Base-by-base conservation (phyloP, 2,888 invertebrate genomes). In the Aplocera efformata region DNA sequence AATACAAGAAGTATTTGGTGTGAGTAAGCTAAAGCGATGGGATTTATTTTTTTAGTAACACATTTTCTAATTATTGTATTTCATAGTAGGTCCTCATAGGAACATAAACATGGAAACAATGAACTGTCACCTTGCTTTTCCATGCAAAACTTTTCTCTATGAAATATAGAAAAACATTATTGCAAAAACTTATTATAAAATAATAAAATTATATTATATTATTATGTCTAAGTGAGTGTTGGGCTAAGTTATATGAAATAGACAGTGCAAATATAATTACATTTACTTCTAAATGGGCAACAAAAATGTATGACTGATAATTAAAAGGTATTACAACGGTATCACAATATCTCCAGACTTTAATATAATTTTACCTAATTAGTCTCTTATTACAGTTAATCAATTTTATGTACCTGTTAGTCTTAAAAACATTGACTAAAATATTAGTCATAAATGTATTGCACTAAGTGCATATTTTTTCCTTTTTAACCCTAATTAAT, bases 391-490 rank as follows among this genome's bases (percentile, higher is more conserved):
- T 17, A 17, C 13, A 17, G 2, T 17, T 17, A 17, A 17, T 17
- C 13, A 17, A 17, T 17, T 17, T 17, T 17, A 17, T 17, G 13
- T 17, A 17, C 13, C 13, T 17, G 2, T 17, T 5, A 17, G 13
- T 17, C 13, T 3, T 17, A 17, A 17, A 5, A 17, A 3, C n/a
- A n/a, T n/a, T n/a, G n/a, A 17, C 13, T 3, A 17, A 3, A 17
- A 17, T 17, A 3, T 17, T 17, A 29, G 24, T 24, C 17, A 17
- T 20, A 17, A 4, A 3, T 10, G n/a, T 10, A 25, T n/a, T 13
- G 36, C 44, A 48, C 40, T 8, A 36, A 41, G 42, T 51, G 42
- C 43, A 24, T 17, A 7, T 32, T 23, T 9, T 29, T 25, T 37
- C 29, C 7, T n/a, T 21, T 31, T 10, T 17, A 17, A 17, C 13